These are phyloP conservation scores for Anolis carolinensis DNA, from an alignment of 2,113 vertebrate species.

Conservation along the genomic window DNA sequence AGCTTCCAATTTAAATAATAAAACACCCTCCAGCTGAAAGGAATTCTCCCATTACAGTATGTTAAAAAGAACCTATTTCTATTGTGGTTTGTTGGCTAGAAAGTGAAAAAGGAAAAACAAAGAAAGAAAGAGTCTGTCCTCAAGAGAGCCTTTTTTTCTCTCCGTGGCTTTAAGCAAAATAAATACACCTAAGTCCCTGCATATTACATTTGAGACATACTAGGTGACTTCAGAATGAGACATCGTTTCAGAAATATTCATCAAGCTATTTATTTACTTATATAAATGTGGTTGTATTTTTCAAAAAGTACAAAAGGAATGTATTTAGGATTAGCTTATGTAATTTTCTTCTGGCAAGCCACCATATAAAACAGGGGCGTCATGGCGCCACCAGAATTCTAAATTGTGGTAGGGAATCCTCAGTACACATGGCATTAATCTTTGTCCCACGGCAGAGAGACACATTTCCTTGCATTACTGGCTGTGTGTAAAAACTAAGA, in stretches of 20 bases:
- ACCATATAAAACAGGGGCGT: slow-evolving; percentile 88
- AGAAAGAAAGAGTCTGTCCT: slow-evolving; percentile 60
- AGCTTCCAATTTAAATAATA: slow-evolving; percentile 79
- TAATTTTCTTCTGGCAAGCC: slow-evolving; percentile 89
- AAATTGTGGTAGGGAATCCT: slow-evolving; percentile 89
- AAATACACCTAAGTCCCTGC: slow-evolving; percentile 56
- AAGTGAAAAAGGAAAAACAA: slow-evolving; percentile 36
- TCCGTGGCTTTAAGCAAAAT: slow-evolving; percentile 57
- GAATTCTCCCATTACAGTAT: slow-evolving; percentile 83
- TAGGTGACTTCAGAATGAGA: slow-evolving; percentile 79
- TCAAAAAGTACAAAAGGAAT: slow-evolving; percentile 80
- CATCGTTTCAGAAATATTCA: slow-evolving; percentile 81
- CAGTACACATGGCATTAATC: slow-evolving; percentile 94
- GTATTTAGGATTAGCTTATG: slow-evolving; percentile 90
- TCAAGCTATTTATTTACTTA: slow-evolving; percentile 83
- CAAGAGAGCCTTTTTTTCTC: slow-evolving; percentile 67
- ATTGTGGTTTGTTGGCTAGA: slow-evolving; percentile 81
- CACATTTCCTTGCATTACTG: slow-evolving; percentile 84
- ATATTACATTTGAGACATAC: slow-evolving; percentile 71
- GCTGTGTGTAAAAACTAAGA: slow-evolving; percentile 84
- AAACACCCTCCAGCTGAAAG: slow-evolving; percentile 81
- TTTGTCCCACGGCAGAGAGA: slow-evolving; percentile 86
- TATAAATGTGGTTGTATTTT: slow-evolving; percentile 76
- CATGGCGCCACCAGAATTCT: slow-evolving; percentile 93
- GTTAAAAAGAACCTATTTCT: slow-evolving; percentile 79